These are phyloP conservation scores for Chunga burmeisteri DNA, from an alignment of 2,113 vertebrate species.

Conservation along the genomic window DNA sequence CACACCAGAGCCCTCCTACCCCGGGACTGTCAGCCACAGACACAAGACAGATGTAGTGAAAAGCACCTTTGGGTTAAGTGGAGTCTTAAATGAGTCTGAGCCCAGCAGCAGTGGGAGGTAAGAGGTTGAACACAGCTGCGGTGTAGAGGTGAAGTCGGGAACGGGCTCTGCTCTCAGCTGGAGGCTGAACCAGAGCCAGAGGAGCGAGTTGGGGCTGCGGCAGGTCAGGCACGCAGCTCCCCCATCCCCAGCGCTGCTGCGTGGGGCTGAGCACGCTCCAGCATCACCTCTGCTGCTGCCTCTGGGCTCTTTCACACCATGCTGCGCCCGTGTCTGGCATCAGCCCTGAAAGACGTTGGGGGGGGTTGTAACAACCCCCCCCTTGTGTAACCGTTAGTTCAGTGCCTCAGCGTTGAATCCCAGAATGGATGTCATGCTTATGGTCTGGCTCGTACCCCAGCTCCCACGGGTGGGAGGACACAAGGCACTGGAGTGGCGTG, in stretches of 20 bases:
- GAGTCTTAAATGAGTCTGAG: neutral
- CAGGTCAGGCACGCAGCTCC: neutral
- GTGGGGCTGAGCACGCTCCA: neutral
- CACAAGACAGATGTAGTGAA: neutral
- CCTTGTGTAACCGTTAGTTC: neutral
- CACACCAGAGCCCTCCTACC: neutral
- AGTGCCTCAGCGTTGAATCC: neutral
- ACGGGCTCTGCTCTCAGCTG: neutral
- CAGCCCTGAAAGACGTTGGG: neutral
- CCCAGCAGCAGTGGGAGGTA: neutral
- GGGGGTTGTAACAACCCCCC: neutral
- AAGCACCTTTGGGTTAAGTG: neutral
- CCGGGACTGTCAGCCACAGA: neutral
- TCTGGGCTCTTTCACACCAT: fast-evolving
- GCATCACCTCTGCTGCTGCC: neutral
- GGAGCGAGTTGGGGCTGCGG: fast-evolving
- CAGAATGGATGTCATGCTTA: neutral
- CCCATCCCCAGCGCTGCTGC: neutral
- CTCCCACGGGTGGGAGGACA: neutral
- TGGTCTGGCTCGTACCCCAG: neutral
- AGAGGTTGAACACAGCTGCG: neutral
- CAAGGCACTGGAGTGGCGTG: neutral
- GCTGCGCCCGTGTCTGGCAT: neutral
- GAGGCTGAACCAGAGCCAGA: neutral
- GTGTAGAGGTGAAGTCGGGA: neutral